phyloP scores from a whole-genome alignment of 2,797 vertebrate species.

The Notoglanidium macrostoma region DNA sequence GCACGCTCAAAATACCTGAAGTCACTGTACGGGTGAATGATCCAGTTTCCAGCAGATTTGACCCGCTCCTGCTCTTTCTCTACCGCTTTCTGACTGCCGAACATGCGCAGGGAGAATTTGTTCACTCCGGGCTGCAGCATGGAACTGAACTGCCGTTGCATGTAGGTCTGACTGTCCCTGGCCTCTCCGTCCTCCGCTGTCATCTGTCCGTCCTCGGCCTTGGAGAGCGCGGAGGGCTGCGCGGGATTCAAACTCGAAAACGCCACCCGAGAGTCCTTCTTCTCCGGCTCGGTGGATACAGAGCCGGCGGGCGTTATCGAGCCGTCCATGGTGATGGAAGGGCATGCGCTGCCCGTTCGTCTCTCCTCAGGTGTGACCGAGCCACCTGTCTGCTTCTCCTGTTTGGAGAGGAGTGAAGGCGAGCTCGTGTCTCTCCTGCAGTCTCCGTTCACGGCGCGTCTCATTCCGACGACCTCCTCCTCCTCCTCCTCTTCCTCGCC shows the following conservation, averaged over 20 bases:
- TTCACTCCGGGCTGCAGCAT: slow-evolving; percentile 98
- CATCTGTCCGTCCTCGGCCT: slow-evolving; percentile 79
- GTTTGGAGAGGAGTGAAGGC: slow-evolving; percentile 74
- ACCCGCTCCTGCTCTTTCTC: slow-evolving; percentile 94
- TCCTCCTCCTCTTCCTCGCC: slow-evolving; percentile 42
- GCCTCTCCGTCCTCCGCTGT: slow-evolving; percentile 80
- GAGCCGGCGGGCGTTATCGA: slow-evolving; percentile 65
- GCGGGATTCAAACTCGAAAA: slow-evolving; percentile 74
- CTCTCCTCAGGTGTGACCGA: slow-evolving; percentile 58
- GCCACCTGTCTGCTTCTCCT: slow-evolving; percentile 72
- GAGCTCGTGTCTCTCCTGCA: slow-evolving; percentile 77
- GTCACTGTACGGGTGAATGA: slow-evolving; percentile 98
- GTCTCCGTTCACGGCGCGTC: slow-evolving; percentile 84
- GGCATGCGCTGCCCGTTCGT: slow-evolving; percentile 55
- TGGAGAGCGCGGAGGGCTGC: slow-evolving; percentile 71
- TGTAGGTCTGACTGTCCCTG: slow-evolving; percentile 85
- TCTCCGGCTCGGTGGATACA: slow-evolving; percentile 66
- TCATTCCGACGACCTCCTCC: slow-evolving; percentile 70
- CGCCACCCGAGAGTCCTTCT: slow-evolving; percentile 78
- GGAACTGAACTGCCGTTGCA: slow-evolving; percentile 94
- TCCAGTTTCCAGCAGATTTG: slow-evolving; percentile 96
- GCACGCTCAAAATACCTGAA: slow-evolving; percentile 82
- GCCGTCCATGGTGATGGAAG: slow-evolving; percentile 69
- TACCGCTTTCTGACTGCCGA: slow-evolving; percentile 96
- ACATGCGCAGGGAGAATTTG: slow-evolving; percentile 99